A percentile compares a stretch with the other conserved stretches of the same genome.
These are phyloP conservation scores for Physocephala rufipes DNA, from an alignment of 2,888 invertebrate species.

Conservation along the genomic window DNA sequence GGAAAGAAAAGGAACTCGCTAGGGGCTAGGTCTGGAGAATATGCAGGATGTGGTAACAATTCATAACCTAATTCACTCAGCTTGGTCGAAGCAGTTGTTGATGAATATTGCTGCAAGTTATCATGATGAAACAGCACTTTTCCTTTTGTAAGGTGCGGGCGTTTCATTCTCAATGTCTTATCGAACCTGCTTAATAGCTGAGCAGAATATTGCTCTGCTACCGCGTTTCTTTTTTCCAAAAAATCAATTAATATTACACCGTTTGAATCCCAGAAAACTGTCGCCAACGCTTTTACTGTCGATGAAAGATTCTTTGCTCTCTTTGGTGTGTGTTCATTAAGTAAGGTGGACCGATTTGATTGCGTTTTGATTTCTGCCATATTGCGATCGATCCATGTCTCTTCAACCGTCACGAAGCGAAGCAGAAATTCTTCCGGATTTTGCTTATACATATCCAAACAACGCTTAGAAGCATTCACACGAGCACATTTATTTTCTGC, in stretches of 20 bases:
- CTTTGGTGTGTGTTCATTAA: not conserved
- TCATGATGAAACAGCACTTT: too few relatives aligned
- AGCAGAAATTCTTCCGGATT: not conserved
- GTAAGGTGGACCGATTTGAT: not conserved
- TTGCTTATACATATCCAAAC: too few relatives aligned
- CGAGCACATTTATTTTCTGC: slow-evolving; percentile 4
- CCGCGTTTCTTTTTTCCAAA: too few relatives aligned
- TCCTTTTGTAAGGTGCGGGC: too few relatives aligned
- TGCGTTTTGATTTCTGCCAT: not conserved
- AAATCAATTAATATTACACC: too few relatives aligned
- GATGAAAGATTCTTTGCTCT: not conserved
- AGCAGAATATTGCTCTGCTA: too few relatives aligned
- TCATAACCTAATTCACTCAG: not conserved
- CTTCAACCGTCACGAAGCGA: not conserved
- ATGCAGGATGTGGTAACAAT: not conserved
- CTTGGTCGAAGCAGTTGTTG: not conserved
- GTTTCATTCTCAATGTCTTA: too few relatives aligned
- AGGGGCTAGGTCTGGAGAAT: not conserved
- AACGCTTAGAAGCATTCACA: too few relatives aligned
- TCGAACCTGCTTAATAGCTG: too few relatives aligned
- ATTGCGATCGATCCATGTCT: not conserved
- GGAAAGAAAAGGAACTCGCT: not conserved
- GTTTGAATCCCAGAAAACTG: too few relatives aligned
- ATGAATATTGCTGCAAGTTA: too few relatives aligned
- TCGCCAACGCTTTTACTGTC: too few relatives aligned